phyloP scores from a whole-genome alignment of 2,113 vertebrate species.

The Prolemur simus region DNA sequence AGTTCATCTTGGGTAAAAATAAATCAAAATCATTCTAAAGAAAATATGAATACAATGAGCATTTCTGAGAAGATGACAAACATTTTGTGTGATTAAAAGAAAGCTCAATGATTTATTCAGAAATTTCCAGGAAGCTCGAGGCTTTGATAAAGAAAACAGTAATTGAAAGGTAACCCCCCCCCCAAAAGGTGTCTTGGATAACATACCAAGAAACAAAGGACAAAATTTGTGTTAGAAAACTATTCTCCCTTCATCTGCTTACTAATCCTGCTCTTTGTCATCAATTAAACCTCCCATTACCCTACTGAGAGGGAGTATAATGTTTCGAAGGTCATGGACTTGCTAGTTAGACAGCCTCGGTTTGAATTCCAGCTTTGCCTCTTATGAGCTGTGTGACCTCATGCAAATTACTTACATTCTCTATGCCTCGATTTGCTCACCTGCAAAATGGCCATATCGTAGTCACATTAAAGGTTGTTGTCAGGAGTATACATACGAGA shows the following conservation, averaged over 20 bases:
- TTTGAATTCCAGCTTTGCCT: not conserved
- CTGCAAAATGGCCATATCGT: not conserved
- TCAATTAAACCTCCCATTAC: not conserved
- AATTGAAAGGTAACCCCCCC: not conserved
- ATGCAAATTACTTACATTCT: not conserved
- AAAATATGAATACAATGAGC: not conserved
- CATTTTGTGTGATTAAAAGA: constrained; percentile 20
- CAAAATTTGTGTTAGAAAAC: not conserved
- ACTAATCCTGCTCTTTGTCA: not conserved
- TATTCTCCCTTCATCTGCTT: not conserved
- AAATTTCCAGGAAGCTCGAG: constrained; percentile 29
- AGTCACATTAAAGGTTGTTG: not conserved
- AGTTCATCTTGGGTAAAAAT: constrained; percentile 25
- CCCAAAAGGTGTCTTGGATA: not conserved
- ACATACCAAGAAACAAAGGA: constrained; percentile 18
- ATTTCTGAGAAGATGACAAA: constrained; percentile 41
- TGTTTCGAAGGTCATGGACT: not conserved
- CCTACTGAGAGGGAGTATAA: not conserved
- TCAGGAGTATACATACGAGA: not conserved
- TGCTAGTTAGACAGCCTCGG: not conserved
- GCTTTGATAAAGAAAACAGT: constrained; percentile 22
- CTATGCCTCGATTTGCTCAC: not conserved
- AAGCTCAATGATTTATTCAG: constrained; percentile 1
- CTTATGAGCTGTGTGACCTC: not conserved
- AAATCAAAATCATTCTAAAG: not conserved